Base-by-base conservation (phyloP, 2,888 invertebrate species). In the Eristalinus aeneus region DNA sequence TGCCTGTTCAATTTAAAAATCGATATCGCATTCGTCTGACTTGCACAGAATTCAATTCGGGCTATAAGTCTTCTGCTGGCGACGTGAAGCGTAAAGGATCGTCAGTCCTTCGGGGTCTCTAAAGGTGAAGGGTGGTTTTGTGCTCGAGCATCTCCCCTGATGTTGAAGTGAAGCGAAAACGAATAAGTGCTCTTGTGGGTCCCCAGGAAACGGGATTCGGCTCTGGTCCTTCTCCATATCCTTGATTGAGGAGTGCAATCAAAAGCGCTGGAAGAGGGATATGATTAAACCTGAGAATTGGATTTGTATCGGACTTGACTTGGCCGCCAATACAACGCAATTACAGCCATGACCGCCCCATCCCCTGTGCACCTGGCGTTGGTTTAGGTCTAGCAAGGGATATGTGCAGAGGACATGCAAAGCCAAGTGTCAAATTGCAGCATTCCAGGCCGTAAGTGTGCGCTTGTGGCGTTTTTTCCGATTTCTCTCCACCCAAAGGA, bases 1-100 rank as follows among this genome's bases (percentile, higher is more conserved):
- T 22, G 31, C 27, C 11, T 73, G 61, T 68, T 53, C 58, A 71
- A 75, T 71, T 65, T 69, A 36, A 81, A 81, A 75, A 75, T 81
- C 80, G 46, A 75, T 75, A 75, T 58, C 27, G 12, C 31, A 69
- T 74, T 53, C 46, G 39, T 64, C 58, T 75, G 23, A 53, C 53
- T 46, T 75, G 65, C 23, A 56, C 27, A 53, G 23, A 63, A 63
- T 72, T 61, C n/a, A 61, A 53, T 67, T 67, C 60, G 56, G 31
- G 11, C 32, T 31, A 67, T 32, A 39, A 39, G 63, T 63, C 54
- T 31, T 56, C 46, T 46, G 46, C 46, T 16, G 46, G 46, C 36
- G 22, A 54, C 12, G 54, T 54, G 20, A 20, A 27, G 31, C 31
- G 10, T 16, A 16, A 39, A 23, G 23, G 56, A 27, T 23, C 56